These are phyloP conservation scores for Castor canadensis DNA, from an alignment of 2,113 vertebrate genomes.

Conservation along the genomic window DNA sequence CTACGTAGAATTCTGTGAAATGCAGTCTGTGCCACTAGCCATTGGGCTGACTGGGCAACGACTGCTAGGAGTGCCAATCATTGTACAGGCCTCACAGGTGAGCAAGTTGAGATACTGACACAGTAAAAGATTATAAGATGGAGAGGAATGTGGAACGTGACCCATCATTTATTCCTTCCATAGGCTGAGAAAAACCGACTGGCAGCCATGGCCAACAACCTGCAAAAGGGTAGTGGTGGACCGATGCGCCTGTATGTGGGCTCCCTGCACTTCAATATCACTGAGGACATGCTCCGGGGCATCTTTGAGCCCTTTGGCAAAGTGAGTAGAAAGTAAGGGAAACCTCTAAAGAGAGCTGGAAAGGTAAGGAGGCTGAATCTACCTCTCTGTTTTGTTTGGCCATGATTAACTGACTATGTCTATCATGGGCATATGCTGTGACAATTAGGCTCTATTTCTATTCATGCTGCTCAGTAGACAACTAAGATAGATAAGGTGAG, in stretches of 20 bases:
- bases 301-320: constrained; percentile 85
- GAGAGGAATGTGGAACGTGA: background rate
- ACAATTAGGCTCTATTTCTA: background rate
- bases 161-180: background rate
- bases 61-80: constrained; percentile 80
- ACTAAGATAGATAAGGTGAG: background rate
- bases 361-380: background rate
- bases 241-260: constrained; percentile 80
- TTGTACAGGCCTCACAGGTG: constrained; percentile 83
- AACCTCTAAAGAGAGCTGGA: background rate
- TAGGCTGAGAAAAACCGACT: constrained; percentile 83
- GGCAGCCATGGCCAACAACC: constrained; percentile 79
- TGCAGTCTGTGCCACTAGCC: constrained; percentile 81
- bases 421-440: background rate
- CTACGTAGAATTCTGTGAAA: constrained; percentile 83
- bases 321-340: constrained; percentile 52
- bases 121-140: background rate
- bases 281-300: constrained; percentile 82
- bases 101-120: background rate
- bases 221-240: constrained; percentile 77
- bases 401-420: background rate
- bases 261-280: constrained; percentile 81
- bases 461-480: background rate
- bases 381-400: background rate
- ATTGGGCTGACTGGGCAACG: constrained; percentile 81